phyloP scores from a whole-genome alignment of 1,140 invertebrate species.

The Muscidifurax raptorellus region DNA sequence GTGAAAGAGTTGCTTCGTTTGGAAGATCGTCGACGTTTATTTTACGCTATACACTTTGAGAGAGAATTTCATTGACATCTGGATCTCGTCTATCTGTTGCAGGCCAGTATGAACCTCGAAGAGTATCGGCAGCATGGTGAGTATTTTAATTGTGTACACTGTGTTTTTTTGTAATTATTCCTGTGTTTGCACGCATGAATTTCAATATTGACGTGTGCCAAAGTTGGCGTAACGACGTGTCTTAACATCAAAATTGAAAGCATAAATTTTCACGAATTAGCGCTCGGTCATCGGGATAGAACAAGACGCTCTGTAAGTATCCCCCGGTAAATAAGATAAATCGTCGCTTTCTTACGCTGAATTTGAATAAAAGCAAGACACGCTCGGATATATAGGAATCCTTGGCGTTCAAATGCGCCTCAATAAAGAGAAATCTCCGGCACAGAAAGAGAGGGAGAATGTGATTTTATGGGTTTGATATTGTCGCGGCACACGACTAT shows the following conservation, averaged over 20 bases:
- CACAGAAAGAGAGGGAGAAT: background rate
- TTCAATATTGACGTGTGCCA: background rate
- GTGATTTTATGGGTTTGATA: conserved; percentile 49
- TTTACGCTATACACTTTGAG: background rate
- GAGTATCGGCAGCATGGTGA: conserved; percentile 76
- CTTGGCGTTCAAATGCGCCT: conserved; percentile 17
- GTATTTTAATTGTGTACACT: conserved; percentile 37
- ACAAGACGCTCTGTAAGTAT: background rate
- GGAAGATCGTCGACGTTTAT: background rate
- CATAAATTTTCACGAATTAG: conserved; percentile 4
- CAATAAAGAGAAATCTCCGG: conserved; percentile 40
- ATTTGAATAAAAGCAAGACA: conserved; percentile 45
- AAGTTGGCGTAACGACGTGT: background rate
- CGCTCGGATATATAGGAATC: background rate
- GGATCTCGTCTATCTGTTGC: conserved; percentile 44
- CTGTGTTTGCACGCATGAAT: background rate
- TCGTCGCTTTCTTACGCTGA: conserved; percentile 22
- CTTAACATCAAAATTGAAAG: background rate
- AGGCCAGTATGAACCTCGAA: conserved; percentile 73
- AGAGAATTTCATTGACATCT: background rate
- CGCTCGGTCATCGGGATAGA: background rate
- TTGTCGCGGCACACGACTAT: conserved; percentile 22
- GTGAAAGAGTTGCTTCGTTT: background rate
- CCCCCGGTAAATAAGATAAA: conserved; percentile 43
- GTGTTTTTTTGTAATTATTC: background rate